Evolutionary conservation across 2,888 invertebrate genomes (phyloP), one percentile per base, ranked within the genome.

Genomic region (Biston betularia): DNA sequence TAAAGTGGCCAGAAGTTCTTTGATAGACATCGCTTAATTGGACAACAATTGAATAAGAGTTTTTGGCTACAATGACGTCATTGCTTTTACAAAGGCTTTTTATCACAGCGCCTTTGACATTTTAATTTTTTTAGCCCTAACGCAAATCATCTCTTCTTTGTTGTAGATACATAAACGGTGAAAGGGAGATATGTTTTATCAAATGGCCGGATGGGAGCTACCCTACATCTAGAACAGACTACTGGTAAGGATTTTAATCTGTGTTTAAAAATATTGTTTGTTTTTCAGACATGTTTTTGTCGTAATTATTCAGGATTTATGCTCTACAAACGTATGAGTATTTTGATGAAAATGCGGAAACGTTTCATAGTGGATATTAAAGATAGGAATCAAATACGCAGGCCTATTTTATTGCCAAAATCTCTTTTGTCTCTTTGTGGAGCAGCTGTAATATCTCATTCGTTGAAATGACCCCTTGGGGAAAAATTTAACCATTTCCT

Each of bases 121-220:
- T 55, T 61, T 38, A 50, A 24, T 52, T 42, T 45, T 65, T 54
- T 35, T 12, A 12, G 8, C 11, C 1, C 42, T 42, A 54, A 38
- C 33, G 4, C n/a, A 38, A 53, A 8, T 58, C 12, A 48, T 34
- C n/a, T 57, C 58, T 57, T 60, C 48, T 45, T 73, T 80, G 75
- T 86, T 84, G 1, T 71, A 93, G 93, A 77, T 93, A 93, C 73
- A 86, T 91, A 58, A 92, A 93, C 70, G 93, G 94, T 0, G 92
- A 94, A 72, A 81, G 95, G 69, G 94, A 94, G 67, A 92, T 95
- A 72, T 96, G 96, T 78, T 94, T 93, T 73, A 94, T 95, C 75
- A 89, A 93, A 65, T 96, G 96, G 96, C 95, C 95, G 0, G 95
- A 95, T 75, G 95, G 95, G 71, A 93, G 92, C 64, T 95, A 95